A percentile compares a stretch with the other conserved stretches of the same genome.
Conservation (phyloP, 1,140 invertebrate genomes). For the Mercenaria mercenaria region DNA sequence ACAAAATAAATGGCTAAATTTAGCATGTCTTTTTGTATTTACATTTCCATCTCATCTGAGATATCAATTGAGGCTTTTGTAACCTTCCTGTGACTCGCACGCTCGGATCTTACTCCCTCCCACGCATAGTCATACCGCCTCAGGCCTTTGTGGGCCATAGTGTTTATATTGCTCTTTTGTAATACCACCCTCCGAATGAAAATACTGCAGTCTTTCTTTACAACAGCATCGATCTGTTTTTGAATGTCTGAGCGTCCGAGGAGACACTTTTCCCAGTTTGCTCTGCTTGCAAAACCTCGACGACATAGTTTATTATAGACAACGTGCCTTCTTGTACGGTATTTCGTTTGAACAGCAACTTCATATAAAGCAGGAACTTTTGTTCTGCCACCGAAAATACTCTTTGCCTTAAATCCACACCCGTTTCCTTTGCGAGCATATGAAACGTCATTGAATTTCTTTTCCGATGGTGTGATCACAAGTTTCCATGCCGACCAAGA, state of each 20-base stretch:
- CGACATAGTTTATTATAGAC: constrained; percentile 15
- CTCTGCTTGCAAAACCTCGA: not conserved
- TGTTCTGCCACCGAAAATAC: no score
- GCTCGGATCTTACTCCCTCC: not conserved
- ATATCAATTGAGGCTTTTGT: constrained; percentile 24
- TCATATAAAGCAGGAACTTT: no score
- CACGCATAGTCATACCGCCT: constrained; percentile 53
- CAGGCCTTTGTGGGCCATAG: not conserved
- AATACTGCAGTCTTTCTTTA: constrained; percentile 38
- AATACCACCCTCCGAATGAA: not conserved
- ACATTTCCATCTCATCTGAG: constrained; percentile 27
- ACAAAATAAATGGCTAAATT: no score
- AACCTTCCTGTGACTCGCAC: constrained; percentile 7
- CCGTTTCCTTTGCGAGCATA: not conserved
- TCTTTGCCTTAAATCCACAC: no score
- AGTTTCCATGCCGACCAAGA: constrained; percentile 41
- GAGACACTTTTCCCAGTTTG: constrained; percentile 40
- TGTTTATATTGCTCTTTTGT: not conserved
- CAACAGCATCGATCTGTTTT: constrained; percentile 1
- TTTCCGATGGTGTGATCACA: not conserved
- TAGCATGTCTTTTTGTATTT: not conserved
- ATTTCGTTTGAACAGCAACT: no score
- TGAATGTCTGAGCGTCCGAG: constrained; percentile 18
- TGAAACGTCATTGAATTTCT: not conserved
- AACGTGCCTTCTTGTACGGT: not conserved